These are phyloP conservation scores for Galago senegalensis DNA, from an alignment of 2,797 vertebrate species.

Conservation along the genomic window DNA sequence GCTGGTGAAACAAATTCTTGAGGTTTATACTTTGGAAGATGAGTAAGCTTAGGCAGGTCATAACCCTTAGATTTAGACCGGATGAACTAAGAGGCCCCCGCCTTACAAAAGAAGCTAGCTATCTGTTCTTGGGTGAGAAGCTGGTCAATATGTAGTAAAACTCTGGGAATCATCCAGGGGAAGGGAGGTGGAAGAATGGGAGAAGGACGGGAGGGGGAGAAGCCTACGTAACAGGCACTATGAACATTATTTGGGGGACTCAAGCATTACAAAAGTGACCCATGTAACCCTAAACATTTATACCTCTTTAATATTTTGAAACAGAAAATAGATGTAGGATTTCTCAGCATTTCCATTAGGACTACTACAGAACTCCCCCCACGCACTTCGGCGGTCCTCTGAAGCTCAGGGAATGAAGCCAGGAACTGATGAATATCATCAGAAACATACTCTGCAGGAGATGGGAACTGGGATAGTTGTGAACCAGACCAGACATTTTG, in stretches of 20 bases:
- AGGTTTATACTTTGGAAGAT: conserved; percentile 47
- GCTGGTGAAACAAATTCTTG: not conserved
- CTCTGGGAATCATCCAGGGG: too few relatives aligned
- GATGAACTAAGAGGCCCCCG: not conserved
- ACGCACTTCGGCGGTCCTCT: not conserved
- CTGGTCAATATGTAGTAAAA: too few relatives aligned
- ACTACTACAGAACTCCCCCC: not conserved
- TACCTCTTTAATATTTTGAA: too few relatives aligned
- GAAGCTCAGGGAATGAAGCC: not conserved
- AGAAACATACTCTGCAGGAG: not conserved
- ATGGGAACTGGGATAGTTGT: not conserved
- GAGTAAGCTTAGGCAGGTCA: not conserved
- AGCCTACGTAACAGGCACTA: too few relatives aligned
- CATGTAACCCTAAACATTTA: too few relatives aligned
- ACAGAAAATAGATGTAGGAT: not conserved
- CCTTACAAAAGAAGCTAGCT: not conserved
- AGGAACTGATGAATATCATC: not conserved
- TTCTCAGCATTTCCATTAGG: not conserved
- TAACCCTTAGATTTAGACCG: not conserved
- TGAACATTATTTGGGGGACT: too few relatives aligned
- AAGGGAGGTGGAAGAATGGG: too few relatives aligned
- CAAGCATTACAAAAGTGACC: too few relatives aligned
- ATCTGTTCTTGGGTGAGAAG: too few relatives aligned
- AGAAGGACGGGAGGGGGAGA: too few relatives aligned
- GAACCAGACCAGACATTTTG: not conserved